Evolutionary conservation across 64 coral and sea anemone genomes (phyloP), one percentile per base, ranked within the genome.

Genomic region (Pachyseris speciosa): DNA sequence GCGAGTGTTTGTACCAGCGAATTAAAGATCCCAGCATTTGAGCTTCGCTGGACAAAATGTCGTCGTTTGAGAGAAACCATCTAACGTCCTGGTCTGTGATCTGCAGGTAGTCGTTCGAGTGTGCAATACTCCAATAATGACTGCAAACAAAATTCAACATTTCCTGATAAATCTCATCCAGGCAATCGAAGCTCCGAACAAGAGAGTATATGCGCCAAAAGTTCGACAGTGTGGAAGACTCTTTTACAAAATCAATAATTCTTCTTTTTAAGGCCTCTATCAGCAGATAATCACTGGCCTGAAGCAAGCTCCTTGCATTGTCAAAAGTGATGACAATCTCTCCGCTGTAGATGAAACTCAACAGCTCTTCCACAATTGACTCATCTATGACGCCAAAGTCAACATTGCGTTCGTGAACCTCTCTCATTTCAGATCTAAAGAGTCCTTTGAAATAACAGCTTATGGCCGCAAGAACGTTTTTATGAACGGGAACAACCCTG

Each of bases 391-490:
- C 77, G 40, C 51, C 77, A 38, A 81, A 81, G 29, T 81, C 51
- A 26, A 81, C 77, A 63, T 81, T 81, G 11, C 53, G 60, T 41
- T 81, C 77, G 12, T 81, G 28, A 29, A 81, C 77, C n/a, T 81
- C 77, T 7, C 55, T 81, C 77, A 81, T 81, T 81, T 81, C 77
- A 61, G 77, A 81, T 4, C 77, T 57, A 37, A 81, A 57, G 7
- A 81, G 51, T 13, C 77, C 77, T 61, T 81, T 61, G 41, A 81
- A 81, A 40, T 81, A 81, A 81, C 77, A 81, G 77, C 77, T 81
- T 13, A 63, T 34, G 9, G 77, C 51, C 20, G 77, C 77, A 9
- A 81, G 77, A 15, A 81, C 37, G 26, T 81, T 81, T 22, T 81
- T 81, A 16, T 81, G 77, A 39, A 81, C 77, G 0, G 77, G 77